Evolutionary conservation across 2,888 invertebrate species (phyloP), one percentile per base, ranked within the genome.

Genomic region (Leptopterna dolabrata): DNA sequence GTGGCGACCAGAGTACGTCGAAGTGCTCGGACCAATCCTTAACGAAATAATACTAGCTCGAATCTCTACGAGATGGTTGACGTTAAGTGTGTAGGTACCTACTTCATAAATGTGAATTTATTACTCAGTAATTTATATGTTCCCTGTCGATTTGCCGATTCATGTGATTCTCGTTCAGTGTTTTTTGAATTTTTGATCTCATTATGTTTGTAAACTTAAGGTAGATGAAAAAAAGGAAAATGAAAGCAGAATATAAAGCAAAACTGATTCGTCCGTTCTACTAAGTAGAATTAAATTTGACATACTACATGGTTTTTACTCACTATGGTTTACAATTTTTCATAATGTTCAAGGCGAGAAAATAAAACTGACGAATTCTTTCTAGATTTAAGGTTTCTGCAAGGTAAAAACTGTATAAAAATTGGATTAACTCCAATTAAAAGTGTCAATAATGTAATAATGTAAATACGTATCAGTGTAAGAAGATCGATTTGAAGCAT

Each of bases 331-430:
- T 30, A 73, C 73, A 41, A 73, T 45, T 78, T 78, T 73, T 78
- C 43, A 11, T 19, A 78, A 78, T 63, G 63, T 63, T 19, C 63
- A 63, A 73, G 73, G 78, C 78, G 78, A 73, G 71, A 73, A 73
- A 45, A 85, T 85, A 73, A 73, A 85, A 85, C 71, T 47, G 85
- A 85, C 85, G 85, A 85, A 85, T 85, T 85, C 73, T 83, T 73
- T 47, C 73, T 85, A 85, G 85, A 45, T 71, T 36, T 85, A 85
- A 85, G 85, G 24, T 71, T 76, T 47, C 76, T n/a, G 81, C 81
- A 55, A 43, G 19, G 73, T 73, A 43, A 81, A 81, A 45, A 30
- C 13, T 30, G 51, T 27, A 36, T 36, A 47, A 43, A 73, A 63
- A 30, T 73, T 43, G 85, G 85, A 76, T 85, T 83, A 24, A n/a